Base-by-base conservation (phyloP, 2,797 vertebrate species). In the Pitangus sulphuratus region DNA sequence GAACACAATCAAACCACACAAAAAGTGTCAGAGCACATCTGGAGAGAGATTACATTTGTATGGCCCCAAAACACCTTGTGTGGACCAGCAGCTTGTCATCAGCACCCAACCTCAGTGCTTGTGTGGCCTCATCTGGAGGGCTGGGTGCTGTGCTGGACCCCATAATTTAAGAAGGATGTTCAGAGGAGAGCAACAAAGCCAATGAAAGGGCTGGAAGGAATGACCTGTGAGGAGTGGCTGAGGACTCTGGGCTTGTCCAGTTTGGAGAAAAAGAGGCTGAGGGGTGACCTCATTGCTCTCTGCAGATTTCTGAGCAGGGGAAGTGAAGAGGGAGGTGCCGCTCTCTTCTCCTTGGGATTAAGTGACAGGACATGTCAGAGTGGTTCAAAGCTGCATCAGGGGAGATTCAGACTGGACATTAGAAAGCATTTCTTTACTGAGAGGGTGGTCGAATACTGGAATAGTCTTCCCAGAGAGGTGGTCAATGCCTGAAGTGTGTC, bases 91-190 rank as follows among this genome's bases (percentile, higher is more conserved):
- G 25, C 9, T 11, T 10, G 19, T 24, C 35, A 50, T 21, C 35
- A 54, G 61, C 42, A 70, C 19, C 51, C 57, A 83, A n/a, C 1
- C 33, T 17, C 45, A 20, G 51, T 2, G 4, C 31, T 48, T 30
- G 12, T 22, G 13, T 10, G 56, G 65, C 58, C 57, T 64, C 65
- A 56, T 12, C 50, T 8, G 61, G 14, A 42, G 31, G 1, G 7
- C 75, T 42, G 14, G 1, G 3, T 2, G 58, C 66, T 57, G 22
- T 7, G 60, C 72, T 50, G 35, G 33, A 24, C 8, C 8, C 18
- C 35, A 50, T 51, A 7, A 1, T 0, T 12, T 1, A 12, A 24
- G 31, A 35, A 21, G 30, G 7, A 4, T 30, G 20, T 12, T 58
- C 28, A 11, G 69, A 47, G 68, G 11, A 72, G 45, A 9, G 30